Evolutionary conservation across 2,888 invertebrate genomes (phyloP).

Genomic region (Petrophora chlorosata): DNA sequence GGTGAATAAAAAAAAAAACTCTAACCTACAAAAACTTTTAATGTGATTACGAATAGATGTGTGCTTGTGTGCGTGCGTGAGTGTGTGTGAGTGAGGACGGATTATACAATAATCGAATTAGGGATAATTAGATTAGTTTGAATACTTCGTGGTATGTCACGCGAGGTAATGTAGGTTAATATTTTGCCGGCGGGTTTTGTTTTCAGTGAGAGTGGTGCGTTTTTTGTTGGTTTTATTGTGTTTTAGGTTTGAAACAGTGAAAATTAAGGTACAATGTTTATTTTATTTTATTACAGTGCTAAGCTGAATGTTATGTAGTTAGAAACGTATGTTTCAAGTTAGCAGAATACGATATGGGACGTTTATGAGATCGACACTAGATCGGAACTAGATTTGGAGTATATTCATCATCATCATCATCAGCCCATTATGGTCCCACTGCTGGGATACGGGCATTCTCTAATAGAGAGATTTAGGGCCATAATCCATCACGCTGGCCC

Average conservation of each 20-base stretch:
- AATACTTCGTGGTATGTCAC: constrained; percentile 47
- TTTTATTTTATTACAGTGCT: not conserved
- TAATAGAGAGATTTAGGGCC: no score
- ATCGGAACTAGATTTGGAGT: no score
- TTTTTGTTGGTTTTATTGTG: constrained; percentile 16
- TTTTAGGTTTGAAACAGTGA: not conserved
- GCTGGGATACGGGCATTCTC: no score
- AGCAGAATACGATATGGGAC: no score
- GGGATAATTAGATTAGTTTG: constrained; percentile 74
- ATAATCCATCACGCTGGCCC: no score
- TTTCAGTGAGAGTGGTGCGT: constrained; percentile 25
- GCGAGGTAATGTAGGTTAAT: constrained; percentile 52
- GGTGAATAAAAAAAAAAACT: no score
- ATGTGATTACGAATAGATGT: not conserved
- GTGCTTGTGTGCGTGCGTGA: constrained; percentile 22
- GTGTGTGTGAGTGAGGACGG: constrained; percentile 48
- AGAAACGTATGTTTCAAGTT: no score
- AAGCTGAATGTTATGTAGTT: not conserved
- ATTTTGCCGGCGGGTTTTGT: constrained; percentile 26
- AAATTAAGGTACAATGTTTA: constrained; percentile 5
- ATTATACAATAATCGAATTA: constrained; percentile 77
- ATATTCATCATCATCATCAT: no score
- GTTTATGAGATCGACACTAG: no score
- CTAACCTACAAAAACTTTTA: constrained; percentile 3
- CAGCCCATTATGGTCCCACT: no score